Percentiles rank a stretch among this genome's conserved stretches.
Conservation (phyloP, 2,113 vertebrate species). For the Suncus etruscus region DNA sequence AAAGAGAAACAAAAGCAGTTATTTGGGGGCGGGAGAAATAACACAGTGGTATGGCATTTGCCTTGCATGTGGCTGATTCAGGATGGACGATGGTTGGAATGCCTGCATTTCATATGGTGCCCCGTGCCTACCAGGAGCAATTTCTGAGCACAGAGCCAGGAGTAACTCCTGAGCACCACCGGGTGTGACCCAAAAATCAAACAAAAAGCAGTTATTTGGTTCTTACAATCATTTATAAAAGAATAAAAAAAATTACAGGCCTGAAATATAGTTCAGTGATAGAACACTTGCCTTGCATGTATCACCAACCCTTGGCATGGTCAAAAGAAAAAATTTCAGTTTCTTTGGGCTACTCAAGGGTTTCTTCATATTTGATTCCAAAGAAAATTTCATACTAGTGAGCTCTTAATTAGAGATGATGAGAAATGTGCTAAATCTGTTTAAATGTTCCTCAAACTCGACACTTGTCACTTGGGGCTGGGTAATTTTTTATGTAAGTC, state of each 20-base stretch:
- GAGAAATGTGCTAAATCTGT: neutral
- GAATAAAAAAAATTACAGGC: neutral
- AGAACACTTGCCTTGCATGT: too few species aligned
- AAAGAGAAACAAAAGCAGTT: constrained; percentile 61
- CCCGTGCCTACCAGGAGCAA: too few species aligned
- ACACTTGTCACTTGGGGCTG: neutral
- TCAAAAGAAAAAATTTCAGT: neutral
- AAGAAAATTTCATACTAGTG: neutral
- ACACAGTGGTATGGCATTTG: too few species aligned
- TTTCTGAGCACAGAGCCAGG: too few species aligned
- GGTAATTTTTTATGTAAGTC: neutral
- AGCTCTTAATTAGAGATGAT: constrained; percentile 6
- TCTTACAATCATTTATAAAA: constrained; percentile 49
- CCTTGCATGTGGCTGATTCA: too few species aligned
- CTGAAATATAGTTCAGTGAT: too few species aligned
- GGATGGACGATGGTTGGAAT: too few species aligned
- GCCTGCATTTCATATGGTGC: too few species aligned
- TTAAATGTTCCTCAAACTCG: constrained; percentile 26
- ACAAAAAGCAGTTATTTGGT: constrained; percentile 46
- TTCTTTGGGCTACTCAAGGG: neutral
- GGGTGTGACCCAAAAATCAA: too few species aligned
- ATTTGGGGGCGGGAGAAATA: neutral
- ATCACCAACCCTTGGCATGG: too few species aligned
- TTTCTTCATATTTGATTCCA: neutral
- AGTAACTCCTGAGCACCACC: too few species aligned